phyloP scores from a whole-genome alignment of 2,888 invertebrate genomes.

The Lymantria monacha region DNA sequence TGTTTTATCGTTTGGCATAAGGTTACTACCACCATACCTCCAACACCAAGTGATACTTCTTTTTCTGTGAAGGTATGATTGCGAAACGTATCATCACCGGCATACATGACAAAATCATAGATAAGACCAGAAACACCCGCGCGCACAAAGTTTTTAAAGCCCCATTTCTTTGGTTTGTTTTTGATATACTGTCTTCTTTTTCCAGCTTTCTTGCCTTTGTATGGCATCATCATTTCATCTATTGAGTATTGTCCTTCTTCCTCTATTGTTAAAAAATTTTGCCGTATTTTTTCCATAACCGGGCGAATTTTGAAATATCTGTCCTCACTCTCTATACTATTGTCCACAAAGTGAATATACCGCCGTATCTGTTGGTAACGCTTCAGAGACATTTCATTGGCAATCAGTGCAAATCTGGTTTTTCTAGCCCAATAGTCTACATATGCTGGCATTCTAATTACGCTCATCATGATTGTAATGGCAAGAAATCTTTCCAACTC shows the following conservation, averaged over 20 bases:
- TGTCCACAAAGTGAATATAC: not conserved
- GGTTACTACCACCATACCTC: not conserved
- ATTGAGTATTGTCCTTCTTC: not conserved
- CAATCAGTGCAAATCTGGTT: not conserved
- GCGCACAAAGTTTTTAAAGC: too few species aligned
- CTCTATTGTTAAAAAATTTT: not conserved
- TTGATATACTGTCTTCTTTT: not conserved
- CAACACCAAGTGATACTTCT: not conserved
- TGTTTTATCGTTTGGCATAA: not conserved
- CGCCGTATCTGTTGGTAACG: too few species aligned
- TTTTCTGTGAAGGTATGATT: not conserved
- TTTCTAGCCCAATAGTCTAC: not conserved
- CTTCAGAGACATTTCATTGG: not conserved
- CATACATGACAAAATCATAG: not conserved
- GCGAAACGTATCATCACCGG: not conserved
- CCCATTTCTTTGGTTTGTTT: not conserved
- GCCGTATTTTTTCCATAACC: not conserved
- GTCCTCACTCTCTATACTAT: not conserved
- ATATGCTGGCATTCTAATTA: not conserved
- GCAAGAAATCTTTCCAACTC: not conserved
- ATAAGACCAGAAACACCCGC: not conserved
- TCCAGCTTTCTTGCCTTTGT: not conserved
- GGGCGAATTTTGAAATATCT: not conserved
- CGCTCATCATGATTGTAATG: not conserved
- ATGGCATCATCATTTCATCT: constrained; percentile 1